Conservation (phyloP, 1,140 invertebrate species). For the Campodea augens region DNA sequence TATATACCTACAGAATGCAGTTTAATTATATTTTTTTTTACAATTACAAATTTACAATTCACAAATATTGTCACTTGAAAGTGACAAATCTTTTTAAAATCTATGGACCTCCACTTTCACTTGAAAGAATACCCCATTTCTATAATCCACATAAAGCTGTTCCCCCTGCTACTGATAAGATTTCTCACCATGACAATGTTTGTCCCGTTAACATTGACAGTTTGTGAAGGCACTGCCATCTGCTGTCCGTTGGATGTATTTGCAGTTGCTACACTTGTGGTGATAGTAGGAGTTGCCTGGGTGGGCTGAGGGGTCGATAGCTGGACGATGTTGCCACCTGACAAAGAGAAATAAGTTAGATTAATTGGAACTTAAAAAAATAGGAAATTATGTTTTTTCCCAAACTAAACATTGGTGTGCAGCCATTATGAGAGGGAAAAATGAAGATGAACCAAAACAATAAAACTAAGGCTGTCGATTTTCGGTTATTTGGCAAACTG, state of each 20-base stretch:
- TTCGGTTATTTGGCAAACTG: constrained; percentile 28
- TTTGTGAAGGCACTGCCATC: constrained; percentile 28
- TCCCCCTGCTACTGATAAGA: background rate
- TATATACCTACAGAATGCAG: too few species aligned
- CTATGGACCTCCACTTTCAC: too few species aligned
- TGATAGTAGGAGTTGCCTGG: constrained; percentile 26
- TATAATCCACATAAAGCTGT: too few species aligned
- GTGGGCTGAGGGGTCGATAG: constrained; percentile 20
- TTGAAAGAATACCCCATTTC: too few species aligned
- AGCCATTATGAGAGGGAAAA: too few species aligned
- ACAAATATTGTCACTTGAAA: too few species aligned
- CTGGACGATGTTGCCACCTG: constrained; percentile 42
- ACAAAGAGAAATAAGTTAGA: constrained; percentile 6
- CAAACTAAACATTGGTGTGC: constrained; percentile 1
- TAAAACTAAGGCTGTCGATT: constrained; percentile 40
- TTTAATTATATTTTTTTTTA: too few species aligned
- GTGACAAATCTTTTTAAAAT: too few species aligned
- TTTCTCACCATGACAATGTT: constrained; percentile 41
- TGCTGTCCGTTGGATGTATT: constrained; percentile 22
- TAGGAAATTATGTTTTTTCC: background rate
- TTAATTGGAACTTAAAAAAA: constrained; percentile 9
- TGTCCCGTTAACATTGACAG: constrained; percentile 32
- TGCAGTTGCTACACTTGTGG: constrained; percentile 18
- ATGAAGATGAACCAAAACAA: constrained; percentile 11
- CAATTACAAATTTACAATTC: too few species aligned